Evolutionary conservation across 2,888 invertebrate genomes (phyloP).

Genomic region (Aphrophora alni): DNA sequence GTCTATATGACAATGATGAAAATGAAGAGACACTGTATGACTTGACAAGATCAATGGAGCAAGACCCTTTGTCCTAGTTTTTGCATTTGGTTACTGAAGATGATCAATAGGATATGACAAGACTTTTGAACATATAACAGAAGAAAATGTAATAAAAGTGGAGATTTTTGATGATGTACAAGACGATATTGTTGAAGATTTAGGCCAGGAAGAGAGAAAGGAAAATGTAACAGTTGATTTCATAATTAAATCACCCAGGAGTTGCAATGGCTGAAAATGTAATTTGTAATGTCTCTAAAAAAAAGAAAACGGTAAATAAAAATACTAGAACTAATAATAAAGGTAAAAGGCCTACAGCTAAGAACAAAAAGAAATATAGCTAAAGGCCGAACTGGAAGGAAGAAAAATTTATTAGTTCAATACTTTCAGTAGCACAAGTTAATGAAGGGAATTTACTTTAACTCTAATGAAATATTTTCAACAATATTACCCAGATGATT

Average conservation of each 20-base stretch:
- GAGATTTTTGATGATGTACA: neutral
- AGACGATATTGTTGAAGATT: neutral
- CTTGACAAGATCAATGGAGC: no score
- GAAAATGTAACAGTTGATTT: neutral
- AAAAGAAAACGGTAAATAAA: neutral
- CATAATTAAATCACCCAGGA: no score
- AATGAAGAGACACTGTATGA: no score
- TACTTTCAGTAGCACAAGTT: no score
- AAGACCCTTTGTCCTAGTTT: no score
- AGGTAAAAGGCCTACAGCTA: neutral
- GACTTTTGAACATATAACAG: no score
- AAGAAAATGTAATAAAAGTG: neutral
- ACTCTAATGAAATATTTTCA: constrained; percentile 21
- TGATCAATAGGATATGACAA: no score
- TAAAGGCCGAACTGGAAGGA: constrained; percentile 6
- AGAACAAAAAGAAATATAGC: neutral
- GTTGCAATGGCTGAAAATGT: neutral
- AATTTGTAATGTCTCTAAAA: neutral
- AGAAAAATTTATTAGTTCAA: neutral
- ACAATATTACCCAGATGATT: constrained; percentile 25
- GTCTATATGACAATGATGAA: no score
- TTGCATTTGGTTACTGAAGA: no score
- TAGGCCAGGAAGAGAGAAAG: neutral
- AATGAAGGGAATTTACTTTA: no score
- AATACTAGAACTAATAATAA: neutral